phyloP scores from a whole-genome alignment of 2,113 vertebrate species.

The Cyprinus carpio region DNA sequence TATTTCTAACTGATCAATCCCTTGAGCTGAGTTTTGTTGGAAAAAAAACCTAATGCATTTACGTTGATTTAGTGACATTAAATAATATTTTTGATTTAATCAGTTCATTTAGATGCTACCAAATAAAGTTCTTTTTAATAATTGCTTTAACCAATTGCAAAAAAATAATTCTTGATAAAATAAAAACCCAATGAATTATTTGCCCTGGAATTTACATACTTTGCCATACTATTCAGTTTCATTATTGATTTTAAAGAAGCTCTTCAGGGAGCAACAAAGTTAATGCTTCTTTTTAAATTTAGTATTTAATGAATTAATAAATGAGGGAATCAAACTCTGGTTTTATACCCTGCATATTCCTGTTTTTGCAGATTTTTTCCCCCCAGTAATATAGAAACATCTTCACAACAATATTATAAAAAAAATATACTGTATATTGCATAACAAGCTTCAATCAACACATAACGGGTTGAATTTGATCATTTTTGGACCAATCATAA shows the following conservation, averaged over 20 bases:
- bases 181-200: too few relatives aligned
- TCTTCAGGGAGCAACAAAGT: neutral
- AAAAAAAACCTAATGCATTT: neutral
- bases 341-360: neutral
- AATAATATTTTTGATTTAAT: neutral
- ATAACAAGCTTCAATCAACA: neutral
- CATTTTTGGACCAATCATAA: neutral
- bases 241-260: neutral
- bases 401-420: neutral
- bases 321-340: neutral
- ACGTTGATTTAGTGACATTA: neutral
- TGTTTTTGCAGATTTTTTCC: neutral
- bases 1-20: neutral
- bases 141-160: too few relatives aligned
- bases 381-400: neutral
- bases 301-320: neutral
- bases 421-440: neutral
- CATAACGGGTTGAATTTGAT: neutral
- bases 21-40: neutral
- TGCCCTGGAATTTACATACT: neutral
- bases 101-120: neutral
- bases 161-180: neutral
- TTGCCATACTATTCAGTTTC: too few relatives aligned
- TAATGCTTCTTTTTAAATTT: neutral
- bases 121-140: neutral